These are phyloP conservation scores for Sinocyclocheilus maitianheensis DNA, from an alignment of 2,113 vertebrate species.

Conservation along the genomic window DNA sequence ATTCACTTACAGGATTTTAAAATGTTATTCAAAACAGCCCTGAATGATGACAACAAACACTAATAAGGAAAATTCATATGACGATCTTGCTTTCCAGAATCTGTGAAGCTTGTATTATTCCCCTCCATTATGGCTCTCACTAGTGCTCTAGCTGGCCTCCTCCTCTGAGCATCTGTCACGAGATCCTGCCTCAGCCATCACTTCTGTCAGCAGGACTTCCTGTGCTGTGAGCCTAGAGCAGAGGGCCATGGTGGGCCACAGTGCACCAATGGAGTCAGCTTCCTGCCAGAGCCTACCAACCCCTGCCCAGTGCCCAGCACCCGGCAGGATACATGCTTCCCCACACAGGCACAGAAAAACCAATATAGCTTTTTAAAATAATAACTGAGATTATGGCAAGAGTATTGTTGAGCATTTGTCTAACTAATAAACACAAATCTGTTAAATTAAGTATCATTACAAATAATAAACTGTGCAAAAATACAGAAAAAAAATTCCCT, in stretches of 20 bases:
- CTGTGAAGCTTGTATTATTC: slow-evolving; percentile 25
- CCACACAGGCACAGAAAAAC: slow-evolving; percentile 27
- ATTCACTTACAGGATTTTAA: neutral
- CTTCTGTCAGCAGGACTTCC: slow-evolving; percentile 61
- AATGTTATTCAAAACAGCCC: neutral
- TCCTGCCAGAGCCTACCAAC: slow-evolving; percentile 55
- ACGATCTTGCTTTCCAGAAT: neutral
- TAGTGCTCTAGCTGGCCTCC: slow-evolving; percentile 47
- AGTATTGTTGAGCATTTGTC: neutral
- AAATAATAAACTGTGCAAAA: neutral
- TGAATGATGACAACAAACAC: neutral
- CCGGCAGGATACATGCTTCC: slow-evolving; percentile 41
- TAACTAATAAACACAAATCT: neutral
- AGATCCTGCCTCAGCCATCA: slow-evolving; percentile 55
- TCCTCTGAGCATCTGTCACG: slow-evolving; percentile 57
- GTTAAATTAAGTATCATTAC: neutral
- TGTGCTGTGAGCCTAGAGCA: slow-evolving; percentile 56
- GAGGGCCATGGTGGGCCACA: slow-evolving; percentile 57
- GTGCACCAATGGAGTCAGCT: slow-evolving; percentile 47
- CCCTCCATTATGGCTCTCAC: slow-evolving; percentile 31
- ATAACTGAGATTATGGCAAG: neutral
- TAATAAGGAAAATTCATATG: neutral
- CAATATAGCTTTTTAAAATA: neutral
- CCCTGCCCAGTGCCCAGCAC: slow-evolving; percentile 47
- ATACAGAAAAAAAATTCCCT: too few species aligned